Percentiles rank a stretch among this genome's conserved stretches.
These are phyloP conservation scores for Troglohyphantes excavatus DNA, from an alignment of 2,888 invertebrate genomes.

Conservation along the genomic window DNA sequence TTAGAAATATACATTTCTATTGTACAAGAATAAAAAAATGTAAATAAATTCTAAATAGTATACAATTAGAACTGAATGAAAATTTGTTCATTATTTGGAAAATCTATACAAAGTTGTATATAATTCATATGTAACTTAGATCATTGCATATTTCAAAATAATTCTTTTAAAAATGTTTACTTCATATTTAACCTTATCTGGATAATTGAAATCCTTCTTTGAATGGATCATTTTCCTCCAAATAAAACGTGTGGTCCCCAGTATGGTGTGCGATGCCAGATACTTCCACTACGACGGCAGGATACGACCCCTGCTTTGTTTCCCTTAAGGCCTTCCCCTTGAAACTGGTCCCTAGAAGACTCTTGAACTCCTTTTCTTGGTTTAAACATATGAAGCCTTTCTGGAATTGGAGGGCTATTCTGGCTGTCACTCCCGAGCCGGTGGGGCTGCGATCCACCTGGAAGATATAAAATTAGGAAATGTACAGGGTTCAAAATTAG, in stretches of 20 bases:
- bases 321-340: constrained; percentile 74
- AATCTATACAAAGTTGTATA: no score
- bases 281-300: constrained; percentile 83
- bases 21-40: no score
- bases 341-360: constrained; percentile 80
- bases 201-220: constrained; percentile 81
- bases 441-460: constrained; percentile 83
- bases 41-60: no score
- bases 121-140: no score
- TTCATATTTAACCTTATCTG: background rate
- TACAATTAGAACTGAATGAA: no score
- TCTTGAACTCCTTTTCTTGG: constrained; percentile 81
- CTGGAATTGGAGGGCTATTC: constrained; percentile 82
- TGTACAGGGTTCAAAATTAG: no score
- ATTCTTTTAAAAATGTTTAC: no score
- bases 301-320: constrained; percentile 52
- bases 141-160: no score
- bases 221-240: constrained; percentile 82
- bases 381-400: constrained; percentile 80
- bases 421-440: constrained; percentile 83
- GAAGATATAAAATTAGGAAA: no score
- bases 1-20: no score
- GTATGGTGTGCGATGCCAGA: constrained; percentile 81
- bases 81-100: no score
- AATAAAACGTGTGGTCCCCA: constrained; percentile 80